A percentile compares a stretch with the other conserved stretches of the same genome.
These are phyloP conservation scores for Bradypodion ventrale DNA, from an alignment of 2,797 vertebrate genomes.

Conservation along the genomic window DNA sequence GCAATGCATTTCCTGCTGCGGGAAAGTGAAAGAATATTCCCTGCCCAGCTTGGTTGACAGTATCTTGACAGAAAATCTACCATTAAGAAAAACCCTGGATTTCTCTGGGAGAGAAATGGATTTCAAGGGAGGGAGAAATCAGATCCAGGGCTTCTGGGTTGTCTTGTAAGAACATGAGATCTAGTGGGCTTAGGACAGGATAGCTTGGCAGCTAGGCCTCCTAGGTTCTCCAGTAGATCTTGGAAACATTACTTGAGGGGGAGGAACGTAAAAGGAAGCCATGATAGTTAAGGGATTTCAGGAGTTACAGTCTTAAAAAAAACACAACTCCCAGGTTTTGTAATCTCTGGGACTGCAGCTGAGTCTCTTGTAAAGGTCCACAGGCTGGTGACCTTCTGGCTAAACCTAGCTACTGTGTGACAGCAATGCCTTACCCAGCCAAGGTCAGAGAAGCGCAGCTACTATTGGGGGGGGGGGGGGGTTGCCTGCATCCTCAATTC, in stretches of 20 bases:
- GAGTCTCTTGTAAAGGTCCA: too few species aligned
- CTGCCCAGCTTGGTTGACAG: neutral
- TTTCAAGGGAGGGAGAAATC: neutral
- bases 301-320: too few species aligned
- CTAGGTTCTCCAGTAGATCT: neutral
- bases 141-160: neutral
- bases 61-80: constrained; percentile 4
- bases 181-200: neutral
- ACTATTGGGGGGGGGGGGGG: too few species aligned
- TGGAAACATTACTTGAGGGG: too few species aligned
- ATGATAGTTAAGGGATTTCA: too few species aligned
- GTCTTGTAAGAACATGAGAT: too few species aligned
- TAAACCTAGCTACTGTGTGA: neutral
- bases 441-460: too few species aligned
- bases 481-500: neutral
- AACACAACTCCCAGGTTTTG: too few species aligned
- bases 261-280: too few species aligned
- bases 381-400: neutral
- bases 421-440: too few species aligned
- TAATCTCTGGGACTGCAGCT: too few species aligned
- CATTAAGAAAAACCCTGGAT: neutral
- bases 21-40: constrained; percentile 13
- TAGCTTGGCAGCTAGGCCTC: neutral
- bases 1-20: constrained; percentile 36
- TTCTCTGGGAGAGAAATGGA: neutral